Conservation (phyloP, 2,888 invertebrate genomes). For the Gymnocheta viridis region DNA sequence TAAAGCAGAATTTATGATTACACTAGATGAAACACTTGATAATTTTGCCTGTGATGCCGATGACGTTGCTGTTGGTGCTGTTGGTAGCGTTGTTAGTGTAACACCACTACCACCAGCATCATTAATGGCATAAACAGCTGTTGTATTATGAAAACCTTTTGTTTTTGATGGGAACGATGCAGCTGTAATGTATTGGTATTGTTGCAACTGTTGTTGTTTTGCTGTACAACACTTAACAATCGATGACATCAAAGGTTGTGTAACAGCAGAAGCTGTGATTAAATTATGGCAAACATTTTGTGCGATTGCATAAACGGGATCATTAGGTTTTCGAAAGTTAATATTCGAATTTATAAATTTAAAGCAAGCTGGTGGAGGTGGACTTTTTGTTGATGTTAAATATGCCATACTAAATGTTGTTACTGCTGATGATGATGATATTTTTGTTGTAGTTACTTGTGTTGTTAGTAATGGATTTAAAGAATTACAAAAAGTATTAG, state of each 20-base stretch:
- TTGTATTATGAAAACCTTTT: conserved; percentile 34
- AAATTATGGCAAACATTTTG: conserved; percentile 78
- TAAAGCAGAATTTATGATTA: conserved; percentile 50
- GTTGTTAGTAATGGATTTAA: conserved; percentile 60
- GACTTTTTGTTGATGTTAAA: conserved; percentile 44
- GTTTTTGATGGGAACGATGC: conserved; percentile 29
- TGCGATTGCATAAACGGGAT: conserved; percentile 81
- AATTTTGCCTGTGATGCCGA: conserved; percentile 6
- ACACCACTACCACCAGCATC: not conserved
- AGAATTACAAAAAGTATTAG: conserved; percentile 65
- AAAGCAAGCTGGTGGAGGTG: conserved; percentile 52
- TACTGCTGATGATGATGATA: conserved; percentile 40
- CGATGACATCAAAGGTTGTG: conserved; percentile 76
- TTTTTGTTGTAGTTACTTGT: conserved; percentile 23
- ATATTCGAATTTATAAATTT: conserved; percentile 70
- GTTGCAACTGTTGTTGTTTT: conserved; percentile 55
- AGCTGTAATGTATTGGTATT: conserved; percentile 38
- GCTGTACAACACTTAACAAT: conserved; percentile 72
- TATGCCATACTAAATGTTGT: conserved; percentile 30
- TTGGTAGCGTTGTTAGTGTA: conserved; percentile 1
- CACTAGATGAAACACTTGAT: conserved; percentile 55
- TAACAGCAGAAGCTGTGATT: conserved; percentile 77
- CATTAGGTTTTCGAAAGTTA: conserved; percentile 72
- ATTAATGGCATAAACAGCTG: conserved; percentile 45
- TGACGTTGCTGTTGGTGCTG: not conserved